A percentile compares a stretch with the other conserved stretches of the same genome.
These are phyloP conservation scores for Remorina albescens DNA, from an alignment of 2,797 vertebrate species.

Conservation along the genomic window DNA sequence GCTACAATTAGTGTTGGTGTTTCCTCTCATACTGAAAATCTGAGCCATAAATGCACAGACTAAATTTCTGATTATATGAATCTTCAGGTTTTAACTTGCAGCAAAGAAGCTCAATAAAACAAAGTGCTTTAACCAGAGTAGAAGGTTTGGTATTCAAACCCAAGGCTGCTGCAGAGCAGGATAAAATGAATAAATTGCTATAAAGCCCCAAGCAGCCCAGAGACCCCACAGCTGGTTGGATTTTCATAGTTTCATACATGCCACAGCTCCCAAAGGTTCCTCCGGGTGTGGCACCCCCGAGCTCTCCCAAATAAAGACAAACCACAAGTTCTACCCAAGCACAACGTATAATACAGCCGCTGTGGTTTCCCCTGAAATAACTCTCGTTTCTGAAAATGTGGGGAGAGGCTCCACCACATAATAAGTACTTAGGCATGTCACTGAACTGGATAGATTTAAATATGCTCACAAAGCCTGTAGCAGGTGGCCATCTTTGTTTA, in stretches of 20 bases:
- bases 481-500: conserved; percentile 62
- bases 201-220: background rate
- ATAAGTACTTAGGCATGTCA: conserved; percentile 73
- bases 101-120: too few species aligned
- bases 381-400: conserved; percentile 55
- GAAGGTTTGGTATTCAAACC: background rate
- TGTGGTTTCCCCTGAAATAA: conserved; percentile 86
- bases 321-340: conserved; percentile 57
- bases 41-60: conserved; percentile 7
- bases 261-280: conserved; percentile 35
- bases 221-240: background rate
- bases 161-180: background rate
- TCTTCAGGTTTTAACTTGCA: background rate
- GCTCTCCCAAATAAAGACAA: conserved; percentile 62
- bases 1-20: conserved; percentile 11
- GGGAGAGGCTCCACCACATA: conserved; percentile 82
- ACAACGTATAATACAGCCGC: conserved; percentile 75
- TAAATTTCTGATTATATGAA: background rate
- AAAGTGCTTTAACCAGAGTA: background rate
- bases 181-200: background rate
- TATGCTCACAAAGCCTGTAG: conserved; percentile 34
- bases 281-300: conserved; percentile 73
- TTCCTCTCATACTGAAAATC: background rate
- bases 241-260: background rate
- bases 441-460: conserved; percentile 55